phyloP scores from a whole-genome alignment of 2,797 vertebrate genomes.

The Sciurus carolinensis region DNA sequence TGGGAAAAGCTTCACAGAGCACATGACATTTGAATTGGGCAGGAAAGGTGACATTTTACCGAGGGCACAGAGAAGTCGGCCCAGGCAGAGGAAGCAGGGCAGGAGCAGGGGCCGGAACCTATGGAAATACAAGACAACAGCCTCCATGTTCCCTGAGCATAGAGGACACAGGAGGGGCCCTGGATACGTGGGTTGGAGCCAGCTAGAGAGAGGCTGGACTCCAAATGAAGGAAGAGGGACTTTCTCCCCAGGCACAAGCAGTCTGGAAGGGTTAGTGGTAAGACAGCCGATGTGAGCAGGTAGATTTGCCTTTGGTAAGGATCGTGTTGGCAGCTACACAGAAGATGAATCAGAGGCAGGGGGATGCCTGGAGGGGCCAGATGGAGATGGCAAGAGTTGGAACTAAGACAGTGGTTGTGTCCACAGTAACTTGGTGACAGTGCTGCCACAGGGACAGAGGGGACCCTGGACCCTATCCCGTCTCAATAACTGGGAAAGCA shows the following conservation, averaged over 20 bases:
- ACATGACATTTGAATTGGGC: not conserved
- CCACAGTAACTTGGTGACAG: not conserved
- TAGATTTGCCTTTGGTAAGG: not conserved
- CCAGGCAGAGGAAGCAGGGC: not conserved
- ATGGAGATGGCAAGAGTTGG: not conserved
- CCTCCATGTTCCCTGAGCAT: too few species aligned
- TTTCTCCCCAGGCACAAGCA: not conserved
- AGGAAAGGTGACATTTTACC: slow-evolving; percentile 44
- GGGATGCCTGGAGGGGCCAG: not conserved
- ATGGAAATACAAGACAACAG: not conserved
- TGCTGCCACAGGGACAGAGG: not conserved
- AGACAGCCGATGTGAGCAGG: not conserved
- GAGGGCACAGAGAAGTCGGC: not conserved
- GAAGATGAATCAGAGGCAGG: not conserved
- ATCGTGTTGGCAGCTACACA: not conserved
- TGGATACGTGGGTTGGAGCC: too few species aligned
- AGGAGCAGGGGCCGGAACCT: not conserved
- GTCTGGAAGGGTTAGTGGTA: not conserved
- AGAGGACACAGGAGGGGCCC: not conserved
- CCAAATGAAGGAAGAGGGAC: not conserved
- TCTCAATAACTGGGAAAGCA: not conserved
- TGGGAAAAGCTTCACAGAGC: not conserved
- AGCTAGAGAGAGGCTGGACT: not conserved
- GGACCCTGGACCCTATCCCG: accelerated
- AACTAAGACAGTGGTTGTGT: not conserved